These are phyloP conservation scores for Eulithis prunata DNA, from an alignment of 2,888 invertebrate genomes.

Conservation along the genomic window DNA sequence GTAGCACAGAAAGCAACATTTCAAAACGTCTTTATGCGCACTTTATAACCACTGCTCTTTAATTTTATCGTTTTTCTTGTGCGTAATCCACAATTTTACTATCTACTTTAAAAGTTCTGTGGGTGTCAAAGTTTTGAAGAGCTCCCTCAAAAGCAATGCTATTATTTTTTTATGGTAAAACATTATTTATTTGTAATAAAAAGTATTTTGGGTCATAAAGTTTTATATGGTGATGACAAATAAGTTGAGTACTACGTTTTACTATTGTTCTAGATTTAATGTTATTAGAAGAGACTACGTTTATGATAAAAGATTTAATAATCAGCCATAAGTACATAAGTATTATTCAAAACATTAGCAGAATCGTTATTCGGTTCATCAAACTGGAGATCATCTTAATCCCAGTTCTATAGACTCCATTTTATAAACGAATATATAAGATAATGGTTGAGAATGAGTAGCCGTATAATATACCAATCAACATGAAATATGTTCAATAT, in stretches of 20 bases:
- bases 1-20: constrained; percentile 35
- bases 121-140: constrained; percentile 40
- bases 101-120: constrained; percentile 42
- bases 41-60: constrained; percentile 55
- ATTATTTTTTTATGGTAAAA: constrained; percentile 38
- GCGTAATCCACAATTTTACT: constrained; percentile 47
- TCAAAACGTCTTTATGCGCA: constrained; percentile 37
- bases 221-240: constrained; percentile 33
- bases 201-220: constrained; percentile 20
- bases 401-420: neutral
- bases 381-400: neutral
- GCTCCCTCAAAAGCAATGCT: constrained; percentile 37
- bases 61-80: constrained; percentile 55
- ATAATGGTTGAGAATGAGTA: neutral
- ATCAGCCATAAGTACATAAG: no score
- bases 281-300: constrained; percentile 13
- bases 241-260: constrained; percentile 15
- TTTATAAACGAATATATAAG: constrained; percentile 7
- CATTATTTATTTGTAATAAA: constrained; percentile 38
- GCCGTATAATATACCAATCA: constrained; percentile 17
- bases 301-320: neutral
- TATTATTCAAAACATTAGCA: no score
- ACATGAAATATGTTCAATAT: constrained; percentile 26
- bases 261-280: constrained; percentile 19
- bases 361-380: no score